Base-by-base conservation (phyloP, 2,113 vertebrate genomes). In the Dolichallabes microphthalmus region DNA sequence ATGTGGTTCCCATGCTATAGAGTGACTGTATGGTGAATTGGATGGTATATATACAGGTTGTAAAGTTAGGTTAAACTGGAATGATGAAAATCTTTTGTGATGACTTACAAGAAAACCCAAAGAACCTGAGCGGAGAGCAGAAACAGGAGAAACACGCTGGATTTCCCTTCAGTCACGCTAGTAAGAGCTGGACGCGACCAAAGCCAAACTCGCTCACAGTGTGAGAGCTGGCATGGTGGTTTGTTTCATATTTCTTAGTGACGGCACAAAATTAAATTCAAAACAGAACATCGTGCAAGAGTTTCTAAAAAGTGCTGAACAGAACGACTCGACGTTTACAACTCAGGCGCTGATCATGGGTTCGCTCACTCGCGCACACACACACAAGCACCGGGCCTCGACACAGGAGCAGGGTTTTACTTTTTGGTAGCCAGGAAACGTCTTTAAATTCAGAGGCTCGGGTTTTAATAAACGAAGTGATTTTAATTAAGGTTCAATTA, bases 141-240 rank as follows among this genome's bases (percentile, higher is more conserved):
- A 60, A 79, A 35, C 76, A 25, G 60, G 39, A 79, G 76, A 60
- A 78, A 39, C 76, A 60, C 76, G 14, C 61, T 68, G 61, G 80
- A 64, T 68, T 45, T 82, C 79, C 35, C 60, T 15, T 52, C 39
- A 81, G 76, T 79, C 55, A 79, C n/a, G 60, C 32, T 81, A 64
- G 64, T 81, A 81, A 64, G 79, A 81, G 22, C 58, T 81, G 80
- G 80, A 66, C 17, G 22, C 22, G 45, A 82, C 19, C 22, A 6
- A 32, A 64, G 60, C 79, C 79, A 81, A 81, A 52, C 61, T 30
- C 4, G 63, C 80, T 68, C 61, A 30, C 61, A 30, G 80, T 82
- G 45, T 82, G 63, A 82, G 61, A 64, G 61, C 80, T 82, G 61
- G 80, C 45, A 3, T 68, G 63, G 10, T 30, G 13, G 30, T 45